Percentiles rank a stretch among this genome's conserved stretches.
Conservation (phyloP, 2,113 vertebrate species). For the Cygnus buccinator region DNA sequence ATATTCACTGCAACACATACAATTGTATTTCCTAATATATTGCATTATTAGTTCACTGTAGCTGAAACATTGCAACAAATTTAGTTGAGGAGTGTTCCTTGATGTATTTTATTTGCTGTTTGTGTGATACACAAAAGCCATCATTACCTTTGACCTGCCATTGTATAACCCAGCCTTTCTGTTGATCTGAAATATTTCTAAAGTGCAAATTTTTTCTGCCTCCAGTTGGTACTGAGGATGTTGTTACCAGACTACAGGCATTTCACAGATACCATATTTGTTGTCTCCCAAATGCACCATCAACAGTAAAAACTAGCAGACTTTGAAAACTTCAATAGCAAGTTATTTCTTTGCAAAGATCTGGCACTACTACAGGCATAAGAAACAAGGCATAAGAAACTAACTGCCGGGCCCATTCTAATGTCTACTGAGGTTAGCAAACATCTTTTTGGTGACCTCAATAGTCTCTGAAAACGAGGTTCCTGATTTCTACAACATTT, state of each 20-base stretch:
- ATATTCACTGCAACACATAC: background rate
- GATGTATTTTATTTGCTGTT: background rate
- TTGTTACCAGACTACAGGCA: background rate
- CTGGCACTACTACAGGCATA: background rate
- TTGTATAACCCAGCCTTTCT: background rate
- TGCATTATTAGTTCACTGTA: background rate
- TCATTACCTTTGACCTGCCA: background rate
- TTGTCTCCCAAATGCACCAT: background rate
- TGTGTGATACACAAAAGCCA: background rate
- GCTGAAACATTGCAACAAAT: background rate
- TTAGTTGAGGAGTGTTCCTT: background rate
- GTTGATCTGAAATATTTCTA: background rate
- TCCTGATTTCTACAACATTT: background rate
- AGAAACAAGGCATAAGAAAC: background rate
- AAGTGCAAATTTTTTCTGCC: background rate
- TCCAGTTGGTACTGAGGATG: background rate
- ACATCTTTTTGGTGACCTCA: background rate
- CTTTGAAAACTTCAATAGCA: background rate
- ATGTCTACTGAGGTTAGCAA: background rate
- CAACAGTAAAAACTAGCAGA: background rate
- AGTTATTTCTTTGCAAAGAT: background rate
- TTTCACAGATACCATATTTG: background rate
- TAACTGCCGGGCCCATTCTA: background rate
- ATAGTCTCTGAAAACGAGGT: background rate
- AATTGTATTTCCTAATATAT: background rate